These are phyloP conservation scores for Anoplolepis gracilipes DNA, from an alignment of 1,140 invertebrate species.

Conservation along the genomic window DNA sequence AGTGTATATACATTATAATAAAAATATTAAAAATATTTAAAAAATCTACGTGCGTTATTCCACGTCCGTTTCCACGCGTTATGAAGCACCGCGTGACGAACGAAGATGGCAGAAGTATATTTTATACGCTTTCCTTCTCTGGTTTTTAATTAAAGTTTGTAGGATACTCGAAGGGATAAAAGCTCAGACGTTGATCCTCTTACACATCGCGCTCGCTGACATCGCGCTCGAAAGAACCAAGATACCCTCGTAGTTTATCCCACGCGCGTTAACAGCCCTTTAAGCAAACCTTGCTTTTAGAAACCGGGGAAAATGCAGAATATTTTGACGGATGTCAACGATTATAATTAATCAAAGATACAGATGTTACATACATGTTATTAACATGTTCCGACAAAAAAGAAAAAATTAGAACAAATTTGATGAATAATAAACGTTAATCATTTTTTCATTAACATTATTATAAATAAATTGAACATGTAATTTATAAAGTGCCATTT, in stretches of 20 bases:
- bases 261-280: slow-evolving; percentile 45
- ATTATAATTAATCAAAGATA: neutral
- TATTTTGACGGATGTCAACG: neutral
- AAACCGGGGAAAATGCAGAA: neutral
- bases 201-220: slow-evolving; percentile 52
- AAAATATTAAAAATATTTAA: slow-evolving; percentile 59
- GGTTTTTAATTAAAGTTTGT: slow-evolving; percentile 73
- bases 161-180: slow-evolving; percentile 68
- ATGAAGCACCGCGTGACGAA: slow-evolving; percentile 50
- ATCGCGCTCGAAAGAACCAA: slow-evolving; percentile 58
- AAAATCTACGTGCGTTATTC: slow-evolving; percentile 19
- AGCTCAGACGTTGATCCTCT: slow-evolving; percentile 55
- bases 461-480: too few relatives aligned
- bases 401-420: neutral
- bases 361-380: too few relatives aligned
- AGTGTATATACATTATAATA: neutral
- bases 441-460: too few relatives aligned
- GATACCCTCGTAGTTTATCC: slow-evolving; percentile 61
- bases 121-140: slow-evolving; percentile 46
- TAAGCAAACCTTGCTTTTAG: slow-evolving; percentile 34
- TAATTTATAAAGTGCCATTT: too few relatives aligned
- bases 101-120: slow-evolving; percentile 33
- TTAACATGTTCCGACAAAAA: neutral
- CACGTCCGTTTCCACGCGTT: slow-evolving; percentile 21
- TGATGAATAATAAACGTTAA: neutral